Evolutionary conservation across 92 coral and sea anemone species (phyloP), one percentile per base, ranked within the genome.

Genomic region (Phenganax subtilis): DNA sequence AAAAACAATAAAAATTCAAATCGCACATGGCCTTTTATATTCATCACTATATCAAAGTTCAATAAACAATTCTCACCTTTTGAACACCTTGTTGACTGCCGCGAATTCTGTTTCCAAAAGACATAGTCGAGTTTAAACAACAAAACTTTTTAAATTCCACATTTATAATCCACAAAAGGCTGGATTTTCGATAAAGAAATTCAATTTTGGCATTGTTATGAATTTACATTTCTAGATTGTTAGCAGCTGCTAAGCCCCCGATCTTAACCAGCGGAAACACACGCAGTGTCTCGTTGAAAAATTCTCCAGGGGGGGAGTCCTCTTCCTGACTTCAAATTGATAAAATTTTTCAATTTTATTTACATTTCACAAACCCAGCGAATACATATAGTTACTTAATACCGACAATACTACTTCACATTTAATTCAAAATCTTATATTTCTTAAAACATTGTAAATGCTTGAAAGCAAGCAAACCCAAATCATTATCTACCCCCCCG

Each of bases 71-170:
- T 58, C 14, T 58, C 60, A 76, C 81, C 81, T 76, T 76, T 56
- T 76, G 81, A 28, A 76, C 81, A 57, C 53, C 60, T 58, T 76
- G 81, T 52, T 68, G 81, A 27, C 12, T 76, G 67, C 54, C 67
- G 30, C 81, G 28, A 29, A 52, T 28, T 25, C 70, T 68, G 60
- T 76, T 76, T n/a, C 81, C 81, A 57, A 53, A 76, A 54, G 81
- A 76, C 81, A 76, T 76, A 6, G 29, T 30, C 52, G 27, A 27
- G 12, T 30, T 60, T 75, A 55, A 68, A 0, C 9, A 11, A 68
- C 31, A 5, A 10, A 16, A 28, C 4, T 30, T 5, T 14, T 28
- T n/a, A 27, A 76, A 54, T 11, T 29, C 29, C 6, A 69, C 58
- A 6, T 54, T 54, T 10, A 30, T 20, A 14, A 58, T 55, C 1